phyloP scores from a whole-genome alignment of 2,888 invertebrate genomes.

The Hyppa rectilinea region DNA sequence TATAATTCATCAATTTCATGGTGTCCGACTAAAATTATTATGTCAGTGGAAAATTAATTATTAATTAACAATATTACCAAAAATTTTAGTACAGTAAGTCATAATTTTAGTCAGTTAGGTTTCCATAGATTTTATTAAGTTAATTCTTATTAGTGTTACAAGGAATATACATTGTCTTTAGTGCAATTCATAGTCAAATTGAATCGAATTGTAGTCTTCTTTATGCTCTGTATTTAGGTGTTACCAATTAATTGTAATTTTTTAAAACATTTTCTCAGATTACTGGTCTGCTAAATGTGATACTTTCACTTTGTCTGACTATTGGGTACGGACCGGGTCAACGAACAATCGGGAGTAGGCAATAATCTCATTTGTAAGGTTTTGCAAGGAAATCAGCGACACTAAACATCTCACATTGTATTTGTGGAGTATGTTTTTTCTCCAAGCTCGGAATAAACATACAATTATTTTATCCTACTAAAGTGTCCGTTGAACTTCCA shows the following conservation, averaged over 20 bases:
- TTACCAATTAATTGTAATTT: not conserved
- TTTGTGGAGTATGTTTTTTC: too few relatives aligned
- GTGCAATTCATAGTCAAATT: not conserved
- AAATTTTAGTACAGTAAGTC: conserved; percentile 50
- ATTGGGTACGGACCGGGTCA: not conserved
- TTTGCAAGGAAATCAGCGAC: too few relatives aligned
- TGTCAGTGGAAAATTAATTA: conserved; percentile 54
- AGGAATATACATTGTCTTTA: not conserved
- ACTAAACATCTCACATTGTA: not conserved
- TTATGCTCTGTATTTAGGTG: too few relatives aligned
- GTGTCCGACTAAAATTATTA: conserved; percentile 37
- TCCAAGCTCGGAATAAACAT: too few relatives aligned
- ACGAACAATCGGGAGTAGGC: not conserved
- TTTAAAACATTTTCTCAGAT: not conserved
- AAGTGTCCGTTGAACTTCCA: too few relatives aligned
- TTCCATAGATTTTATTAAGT: conserved; percentile 19
- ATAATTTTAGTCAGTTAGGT: conserved; percentile 57
- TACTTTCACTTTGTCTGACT: not conserved
- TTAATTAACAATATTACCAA: conserved; percentile 33
- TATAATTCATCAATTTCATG: not conserved
- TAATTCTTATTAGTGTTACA: conserved; percentile 39
- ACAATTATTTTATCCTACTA: too few relatives aligned
- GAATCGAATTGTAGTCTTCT: not conserved
- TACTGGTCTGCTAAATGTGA: not conserved
- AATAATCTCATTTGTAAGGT: not conserved